phyloP scores from a whole-genome alignment of 2,797 vertebrate species.

The Spatula versicolor region DNA sequence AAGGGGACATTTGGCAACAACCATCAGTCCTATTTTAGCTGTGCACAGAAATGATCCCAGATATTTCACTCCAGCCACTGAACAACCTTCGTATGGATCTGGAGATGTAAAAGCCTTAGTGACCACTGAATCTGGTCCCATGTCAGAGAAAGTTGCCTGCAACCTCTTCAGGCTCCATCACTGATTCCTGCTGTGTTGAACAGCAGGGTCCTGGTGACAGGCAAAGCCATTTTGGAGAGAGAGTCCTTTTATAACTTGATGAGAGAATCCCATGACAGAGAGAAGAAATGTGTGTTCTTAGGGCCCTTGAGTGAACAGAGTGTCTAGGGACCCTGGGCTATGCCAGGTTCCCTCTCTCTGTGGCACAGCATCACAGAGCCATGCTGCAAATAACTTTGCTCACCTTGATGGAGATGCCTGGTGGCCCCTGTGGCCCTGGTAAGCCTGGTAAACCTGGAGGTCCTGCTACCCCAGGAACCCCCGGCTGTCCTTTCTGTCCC shows the following conservation, averaged over 20 bases:
- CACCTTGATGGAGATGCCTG: conserved; percentile 88
- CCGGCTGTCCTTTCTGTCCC: conserved; percentile 81
- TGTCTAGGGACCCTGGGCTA: background rate
- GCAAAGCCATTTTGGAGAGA: background rate
- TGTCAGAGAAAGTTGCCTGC: background rate
- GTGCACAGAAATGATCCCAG: background rate
- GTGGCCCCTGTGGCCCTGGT: conserved; percentile 78
- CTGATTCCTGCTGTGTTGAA: rapidly evolving
- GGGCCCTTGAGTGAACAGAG: background rate
- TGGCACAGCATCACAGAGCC: background rate
- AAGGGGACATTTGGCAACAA: background rate
- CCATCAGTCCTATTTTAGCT: background rate
- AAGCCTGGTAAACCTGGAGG: conserved; percentile 84
- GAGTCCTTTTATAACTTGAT: background rate
- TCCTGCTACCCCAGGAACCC: conserved; percentile 84
- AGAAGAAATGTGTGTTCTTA: background rate
- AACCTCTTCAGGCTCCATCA: background rate
- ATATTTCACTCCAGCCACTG: background rate
- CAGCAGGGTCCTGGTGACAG: background rate
- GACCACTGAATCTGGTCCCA: background rate
- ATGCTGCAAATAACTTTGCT: background rate
- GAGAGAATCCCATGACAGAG: background rate
- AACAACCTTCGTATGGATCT: background rate
- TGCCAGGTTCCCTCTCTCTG: rapidly evolving
- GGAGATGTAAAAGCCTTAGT: background rate